Base-by-base conservation (phyloP, 2,113 vertebrate genomes). In the Tragelaphus buxtoni region DNA sequence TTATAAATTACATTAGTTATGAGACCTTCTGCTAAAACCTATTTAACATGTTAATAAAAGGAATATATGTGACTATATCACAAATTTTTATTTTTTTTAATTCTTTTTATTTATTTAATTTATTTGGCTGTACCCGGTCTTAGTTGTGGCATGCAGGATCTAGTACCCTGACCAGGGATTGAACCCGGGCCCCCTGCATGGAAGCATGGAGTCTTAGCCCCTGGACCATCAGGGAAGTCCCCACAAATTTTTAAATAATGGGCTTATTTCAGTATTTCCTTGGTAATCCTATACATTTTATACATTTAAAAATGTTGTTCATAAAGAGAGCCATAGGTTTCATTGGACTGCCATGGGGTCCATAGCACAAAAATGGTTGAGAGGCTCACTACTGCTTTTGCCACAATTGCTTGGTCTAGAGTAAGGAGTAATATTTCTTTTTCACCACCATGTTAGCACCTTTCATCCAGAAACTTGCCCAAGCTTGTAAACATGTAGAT, bases 401-500 rank as follows among this genome's bases (percentile, higher is more conserved):
- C 39, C 60, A 10, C 76, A 69, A 95, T 56, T 81, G 14, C 58
- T 94, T 55, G 17, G 77, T 96, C 26, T 91, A 91, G 95, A 94
- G 20, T 30, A 86, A 96, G 20, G 47, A 84, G 20, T 63, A 87
- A 82, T 39, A 32, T 95, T 98, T 95, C 32, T 63, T 95, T 97
- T 96, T 94, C 69, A 18, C 45, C 7, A 77, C 81, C 39, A 72
- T 60, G 5, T 79, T 91, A 58, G 13, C n/a, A 45, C 42, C 58
- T 91, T 96, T 93, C 79, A 77, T 95, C 76, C 32, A 97, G 77
- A 96, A 90, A 91, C 85, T 85, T 97, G 88, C 72, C 28, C 30
- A 90, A 83, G 45, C 39, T 74, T 95, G 24, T 91, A 89, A 96
- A 85, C 51, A 88, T 95, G 90, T 97, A 49, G 30, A 77, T 90